These are phyloP conservation scores for Donacobius atricapilla DNA, from an alignment of 2,113 vertebrate species.

Conservation along the genomic window DNA sequence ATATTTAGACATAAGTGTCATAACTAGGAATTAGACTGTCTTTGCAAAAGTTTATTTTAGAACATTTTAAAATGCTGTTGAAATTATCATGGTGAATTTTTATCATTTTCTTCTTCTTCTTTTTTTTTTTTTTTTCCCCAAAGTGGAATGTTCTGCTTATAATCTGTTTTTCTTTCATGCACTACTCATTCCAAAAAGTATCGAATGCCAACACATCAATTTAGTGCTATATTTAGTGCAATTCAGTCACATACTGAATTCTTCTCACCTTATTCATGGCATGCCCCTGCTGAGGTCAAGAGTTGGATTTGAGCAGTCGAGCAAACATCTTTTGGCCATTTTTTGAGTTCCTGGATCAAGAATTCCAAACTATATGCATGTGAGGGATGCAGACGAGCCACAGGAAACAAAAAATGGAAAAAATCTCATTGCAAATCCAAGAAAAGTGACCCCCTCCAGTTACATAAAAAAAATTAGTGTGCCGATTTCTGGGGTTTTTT, in stretches of 20 bases:
- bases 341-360: background rate
- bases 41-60: background rate
- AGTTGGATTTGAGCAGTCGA: background rate
- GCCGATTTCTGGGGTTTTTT: background rate
- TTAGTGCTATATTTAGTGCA: background rate
- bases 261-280: background rate
- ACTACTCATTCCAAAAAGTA: background rate
- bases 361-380: background rate
- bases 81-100: background rate
- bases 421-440: background rate
- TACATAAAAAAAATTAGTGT: background rate
- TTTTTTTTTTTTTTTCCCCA: accelerated
- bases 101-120: background rate
- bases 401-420: background rate
- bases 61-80: background rate
- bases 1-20: background rate
- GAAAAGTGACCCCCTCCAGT: background rate
- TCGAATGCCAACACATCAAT: background rate
- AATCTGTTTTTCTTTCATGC: background rate
- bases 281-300: background rate
- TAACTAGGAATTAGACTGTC: background rate
- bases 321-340: background rate
- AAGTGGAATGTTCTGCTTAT: background rate
- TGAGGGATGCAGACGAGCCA: background rate
- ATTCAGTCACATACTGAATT: background rate